Percentiles rank a stretch among this genome's conserved stretches.
phyloP scores from a whole-genome alignment of 1,140 invertebrate species.

The Drosophila nigromelanica region DNA sequence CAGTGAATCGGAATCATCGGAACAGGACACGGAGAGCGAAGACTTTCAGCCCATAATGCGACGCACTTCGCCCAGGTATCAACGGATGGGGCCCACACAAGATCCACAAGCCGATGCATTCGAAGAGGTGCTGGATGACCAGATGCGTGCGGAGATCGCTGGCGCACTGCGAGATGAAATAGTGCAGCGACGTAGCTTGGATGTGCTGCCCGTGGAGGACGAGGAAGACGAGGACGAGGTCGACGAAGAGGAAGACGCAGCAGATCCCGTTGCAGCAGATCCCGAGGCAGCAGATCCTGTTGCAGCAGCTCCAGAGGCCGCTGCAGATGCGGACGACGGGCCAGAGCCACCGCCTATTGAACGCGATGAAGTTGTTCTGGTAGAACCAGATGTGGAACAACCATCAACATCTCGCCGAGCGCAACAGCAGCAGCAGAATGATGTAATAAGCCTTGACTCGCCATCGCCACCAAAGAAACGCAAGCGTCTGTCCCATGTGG shows the following conservation, averaged over 20 bases:
- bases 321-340: neutral
- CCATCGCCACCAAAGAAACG: conserved; percentile 76
- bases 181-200: conserved; percentile 7
- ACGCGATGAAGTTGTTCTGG: neutral
- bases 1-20: conserved; percentile 1
- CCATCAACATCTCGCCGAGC: conserved; percentile 9
- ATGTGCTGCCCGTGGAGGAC: neutral
- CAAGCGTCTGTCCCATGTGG: conserved; percentile 47
- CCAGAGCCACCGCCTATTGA: neutral
- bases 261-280: neutral
- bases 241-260: neutral
- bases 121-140: neutral
- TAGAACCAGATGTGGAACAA: neutral
- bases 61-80: neutral
- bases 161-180: too few species aligned
- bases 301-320: neutral
- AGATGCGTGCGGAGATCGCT: neutral
- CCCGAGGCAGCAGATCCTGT: neutral
- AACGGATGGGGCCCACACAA: neutral
- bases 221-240: neutral
- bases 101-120: neutral
- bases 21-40: neutral
- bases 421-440: neutral
- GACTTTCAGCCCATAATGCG: neutral
- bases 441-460: conserved; percentile 41